A percentile compares a stretch with the other conserved stretches of the same genome.
Conservation (phyloP, 2,797 vertebrate genomes). For the Bradypus variegatus region DNA sequence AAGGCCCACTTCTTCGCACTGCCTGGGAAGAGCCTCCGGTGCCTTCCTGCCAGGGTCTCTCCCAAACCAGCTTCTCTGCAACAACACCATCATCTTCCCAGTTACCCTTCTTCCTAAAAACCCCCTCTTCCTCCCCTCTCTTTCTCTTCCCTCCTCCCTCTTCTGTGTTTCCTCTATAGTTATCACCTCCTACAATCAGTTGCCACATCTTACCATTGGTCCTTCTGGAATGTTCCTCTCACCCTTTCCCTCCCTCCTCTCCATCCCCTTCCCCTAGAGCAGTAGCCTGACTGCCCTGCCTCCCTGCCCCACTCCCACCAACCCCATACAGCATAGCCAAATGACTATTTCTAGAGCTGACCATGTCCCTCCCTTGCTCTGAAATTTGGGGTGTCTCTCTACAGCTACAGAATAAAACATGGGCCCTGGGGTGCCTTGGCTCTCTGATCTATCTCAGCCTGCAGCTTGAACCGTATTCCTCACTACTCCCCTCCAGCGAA, state of each 20-base stretch:
- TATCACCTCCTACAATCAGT: background rate
- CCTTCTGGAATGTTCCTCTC: background rate
- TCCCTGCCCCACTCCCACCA: background rate
- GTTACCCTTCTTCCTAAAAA: background rate
- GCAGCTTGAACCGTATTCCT: background rate
- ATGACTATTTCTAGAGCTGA: background rate
- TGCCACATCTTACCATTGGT: too few species aligned
- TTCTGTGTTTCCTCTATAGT: background rate
- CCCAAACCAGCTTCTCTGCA: background rate
- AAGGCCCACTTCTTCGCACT: background rate
- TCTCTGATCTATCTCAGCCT: background rate
- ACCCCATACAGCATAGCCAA: background rate
- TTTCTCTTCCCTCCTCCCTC: background rate
- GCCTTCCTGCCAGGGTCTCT: background rate
- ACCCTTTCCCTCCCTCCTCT: background rate
- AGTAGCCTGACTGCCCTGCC: background rate
- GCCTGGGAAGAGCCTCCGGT: background rate
- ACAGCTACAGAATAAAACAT: background rate
- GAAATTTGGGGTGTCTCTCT: background rate
- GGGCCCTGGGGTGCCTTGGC: background rate
- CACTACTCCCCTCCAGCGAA: background rate
- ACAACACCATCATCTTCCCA: background rate
- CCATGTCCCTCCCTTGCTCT: background rate
- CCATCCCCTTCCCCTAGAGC: background rate
- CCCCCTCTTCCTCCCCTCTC: background rate